These are phyloP conservation scores for Melangyna quadrimaculata DNA, from an alignment of 2,888 invertebrate species.

Conservation along the genomic window DNA sequence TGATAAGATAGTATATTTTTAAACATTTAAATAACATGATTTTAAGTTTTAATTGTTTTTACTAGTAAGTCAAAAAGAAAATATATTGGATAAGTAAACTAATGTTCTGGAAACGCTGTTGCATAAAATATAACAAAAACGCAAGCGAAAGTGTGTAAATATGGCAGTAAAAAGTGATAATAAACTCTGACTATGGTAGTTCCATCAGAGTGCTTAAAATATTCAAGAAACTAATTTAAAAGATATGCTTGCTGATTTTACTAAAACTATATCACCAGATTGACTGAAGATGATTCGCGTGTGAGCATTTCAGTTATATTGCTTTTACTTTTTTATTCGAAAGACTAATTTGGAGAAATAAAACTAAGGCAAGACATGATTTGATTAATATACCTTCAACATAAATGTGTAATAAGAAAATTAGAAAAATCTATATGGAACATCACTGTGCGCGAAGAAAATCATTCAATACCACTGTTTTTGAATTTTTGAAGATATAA, in stretches of 20 bases:
- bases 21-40: too few species aligned
- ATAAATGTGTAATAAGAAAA: too few species aligned
- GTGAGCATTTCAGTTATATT: background rate
- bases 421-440: too few species aligned
- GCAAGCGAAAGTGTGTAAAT: conserved; percentile 28
- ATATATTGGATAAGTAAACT: conserved; percentile 37
- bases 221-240: background rate
- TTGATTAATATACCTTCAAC: too few species aligned
- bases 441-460: too few species aligned
- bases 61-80: conserved; percentile 1
- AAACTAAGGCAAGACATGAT: too few species aligned
- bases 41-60: too few species aligned
- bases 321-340: conserved; percentile 9
- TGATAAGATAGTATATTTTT: too few species aligned
- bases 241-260: background rate
- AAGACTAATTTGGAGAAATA: background rate
- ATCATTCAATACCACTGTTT: too few species aligned
- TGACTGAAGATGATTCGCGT: background rate
- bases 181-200: conserved; percentile 11
- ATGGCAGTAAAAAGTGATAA: background rate
- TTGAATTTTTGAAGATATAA: too few species aligned
- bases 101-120: conserved; percentile 57
- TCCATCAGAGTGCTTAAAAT: background rate
- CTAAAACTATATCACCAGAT: conserved; percentile 13
- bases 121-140: conserved; percentile 32